Evolutionary conservation across 2,888 invertebrate species (phyloP), one percentile per base, ranked within the genome.

Genomic region (Polymixis lichenea): DNA sequence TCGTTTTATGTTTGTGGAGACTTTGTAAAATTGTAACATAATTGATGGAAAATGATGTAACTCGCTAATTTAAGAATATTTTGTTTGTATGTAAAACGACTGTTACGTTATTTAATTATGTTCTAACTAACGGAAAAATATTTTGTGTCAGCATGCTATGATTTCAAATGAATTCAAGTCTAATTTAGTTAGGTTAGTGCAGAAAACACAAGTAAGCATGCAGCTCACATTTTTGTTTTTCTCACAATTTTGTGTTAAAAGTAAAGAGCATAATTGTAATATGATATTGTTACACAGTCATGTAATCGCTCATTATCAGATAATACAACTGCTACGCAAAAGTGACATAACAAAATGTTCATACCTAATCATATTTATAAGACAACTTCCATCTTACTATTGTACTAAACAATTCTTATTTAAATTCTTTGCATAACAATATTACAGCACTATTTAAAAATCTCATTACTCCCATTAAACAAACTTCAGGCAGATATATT

Each of bases 401-500:
- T 32, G 28, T n/a, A 49, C 28, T 22, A 32, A 3, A 32, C 3
- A 28, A 62, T 56, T 43, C 9, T 19, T 51, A 46, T 32, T 53
- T 15, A 25, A 66, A 76, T 65, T 66, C 8, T 28, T 46, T 60
- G 7, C 25, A 49, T 22, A 46, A 28, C 38, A 38, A 38, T 15
- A 55, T 38, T 32, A 22, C 25, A 22, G 28, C n/a, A 19, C 17
- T 17, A n/a, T 28, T 19, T 38, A n/a, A 55, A 72, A 15, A 81
- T 66, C 22, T 75, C 49, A 51, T 66, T 55, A 49, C 15, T 1
- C 11, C n/a, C 38, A 76, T 82, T 68, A 55, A 19, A 69, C 53
- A 82, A 58, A 64, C 58, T 53, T 69, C n/a, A 51, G 19, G n/a
- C 60, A 56, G 3, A 77, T 78, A 83, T 64, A 79, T 68, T 55